Percentiles rank a stretch among this genome's conserved stretches.
Conservation (phyloP, 2,113 vertebrate genomes). For the Condylura cristata region DNA sequence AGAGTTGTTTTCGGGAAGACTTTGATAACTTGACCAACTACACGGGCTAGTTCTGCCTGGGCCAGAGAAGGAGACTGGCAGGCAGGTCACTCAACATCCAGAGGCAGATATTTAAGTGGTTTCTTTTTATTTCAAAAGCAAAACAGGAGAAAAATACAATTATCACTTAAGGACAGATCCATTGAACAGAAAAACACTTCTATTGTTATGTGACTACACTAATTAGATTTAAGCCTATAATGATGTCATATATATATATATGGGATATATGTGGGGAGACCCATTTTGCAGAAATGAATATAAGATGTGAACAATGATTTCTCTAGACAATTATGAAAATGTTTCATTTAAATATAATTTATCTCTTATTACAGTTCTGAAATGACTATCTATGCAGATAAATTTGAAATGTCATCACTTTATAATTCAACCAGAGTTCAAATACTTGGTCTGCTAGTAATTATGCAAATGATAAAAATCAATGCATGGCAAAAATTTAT, state of each 20-base stretch:
- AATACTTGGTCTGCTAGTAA: slow-evolving; percentile 27
- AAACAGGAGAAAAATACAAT: background rate
- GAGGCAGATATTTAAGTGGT: background rate
- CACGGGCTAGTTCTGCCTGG: background rate
- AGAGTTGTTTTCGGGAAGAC: background rate
- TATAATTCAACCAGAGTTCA: background rate
- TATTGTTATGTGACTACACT: background rate
- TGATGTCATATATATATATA: no score
- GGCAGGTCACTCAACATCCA: background rate
- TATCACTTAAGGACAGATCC: background rate
- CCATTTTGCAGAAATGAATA: background rate
- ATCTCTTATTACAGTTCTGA: background rate
- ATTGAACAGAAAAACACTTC: background rate
- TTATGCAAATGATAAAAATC: slow-evolving; percentile 27
- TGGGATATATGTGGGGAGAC: no score
- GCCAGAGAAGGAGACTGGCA: accelerated
- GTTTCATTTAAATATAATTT: background rate
- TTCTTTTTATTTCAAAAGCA: slow-evolving; percentile 14
- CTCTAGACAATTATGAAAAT: background rate
- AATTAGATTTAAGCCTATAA: background rate
- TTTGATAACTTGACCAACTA: background rate
- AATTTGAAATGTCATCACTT: background rate
- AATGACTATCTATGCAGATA: background rate
- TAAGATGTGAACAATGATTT: background rate
- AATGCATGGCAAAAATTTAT: background rate